These are phyloP conservation scores for Microplitis deprimator DNA, from an alignment of 2,888 invertebrate species.

Conservation along the genomic window DNA sequence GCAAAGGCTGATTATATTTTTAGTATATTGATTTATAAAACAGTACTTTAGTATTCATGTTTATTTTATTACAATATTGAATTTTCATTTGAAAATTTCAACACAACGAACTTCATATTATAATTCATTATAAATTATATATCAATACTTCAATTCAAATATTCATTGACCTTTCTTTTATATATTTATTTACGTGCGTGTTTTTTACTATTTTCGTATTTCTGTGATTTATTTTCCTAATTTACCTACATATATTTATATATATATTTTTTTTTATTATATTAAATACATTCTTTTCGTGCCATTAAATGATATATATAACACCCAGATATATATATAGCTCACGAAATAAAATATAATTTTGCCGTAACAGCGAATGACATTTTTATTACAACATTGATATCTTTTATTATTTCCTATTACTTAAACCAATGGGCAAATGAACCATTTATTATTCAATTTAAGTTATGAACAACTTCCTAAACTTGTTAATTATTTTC, in stretches of 20 bases:
- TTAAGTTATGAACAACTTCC: too few relatives aligned
- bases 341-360: neutral
- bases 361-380: neutral
- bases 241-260: neutral
- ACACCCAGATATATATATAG: neutral
- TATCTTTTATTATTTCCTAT: neutral
- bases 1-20: neutral
- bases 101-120: neutral
- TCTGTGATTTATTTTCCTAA: neutral
- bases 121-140: too few relatives aligned
- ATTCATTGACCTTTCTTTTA: neutral
- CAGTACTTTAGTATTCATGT: neutral
- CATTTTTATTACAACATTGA: neutral
- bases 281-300: neutral
- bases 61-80: neutral
- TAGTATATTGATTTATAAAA: constrained; percentile 3
- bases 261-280: neutral
- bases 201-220: neutral
- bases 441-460: neutral
- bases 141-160: too few relatives aligned
- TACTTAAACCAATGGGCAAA: neutral
- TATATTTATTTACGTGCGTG: neutral
- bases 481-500: too few relatives aligned
- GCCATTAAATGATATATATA: neutral
- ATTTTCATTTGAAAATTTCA: neutral